These are phyloP conservation scores for Acrossocheilus fasciatus DNA, from an alignment of 2,797 vertebrate species.

Conservation along the genomic window DNA sequence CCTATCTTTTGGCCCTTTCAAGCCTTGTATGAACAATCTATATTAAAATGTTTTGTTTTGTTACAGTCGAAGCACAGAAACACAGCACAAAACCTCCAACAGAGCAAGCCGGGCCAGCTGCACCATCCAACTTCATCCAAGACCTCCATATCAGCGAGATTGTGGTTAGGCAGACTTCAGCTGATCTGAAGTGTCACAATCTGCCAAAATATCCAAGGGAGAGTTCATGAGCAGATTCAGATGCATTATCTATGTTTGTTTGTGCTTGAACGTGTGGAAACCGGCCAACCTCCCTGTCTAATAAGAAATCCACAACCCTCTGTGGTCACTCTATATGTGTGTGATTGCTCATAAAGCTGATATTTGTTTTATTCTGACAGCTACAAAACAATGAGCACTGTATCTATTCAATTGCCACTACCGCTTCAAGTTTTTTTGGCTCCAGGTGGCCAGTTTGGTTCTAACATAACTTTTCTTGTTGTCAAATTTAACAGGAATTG, in stretches of 20 bases:
- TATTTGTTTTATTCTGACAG: conserved; percentile 12
- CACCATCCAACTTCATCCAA: conserved; percentile 26
- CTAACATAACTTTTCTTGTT: not conserved
- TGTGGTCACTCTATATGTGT: not conserved
- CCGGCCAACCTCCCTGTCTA: conserved; percentile 13
- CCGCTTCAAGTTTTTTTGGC: conserved; percentile 19
- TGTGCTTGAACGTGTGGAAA: not conserved
- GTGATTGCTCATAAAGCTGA: conserved; percentile 17
- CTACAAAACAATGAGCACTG: conserved; percentile 1
- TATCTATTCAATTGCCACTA: not conserved
- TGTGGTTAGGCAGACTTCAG: conserved; percentile 16
- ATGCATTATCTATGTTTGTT: conserved; percentile 40
- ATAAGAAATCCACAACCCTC: conserved; percentile 30
- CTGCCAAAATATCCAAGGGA: conserved; percentile 34
- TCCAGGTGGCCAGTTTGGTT: conserved; percentile 17
- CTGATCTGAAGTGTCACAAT: conserved; percentile 22
- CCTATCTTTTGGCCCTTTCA: conserved; percentile 37
- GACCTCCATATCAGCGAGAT: conserved; percentile 22
- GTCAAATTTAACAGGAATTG: conserved; percentile 27
- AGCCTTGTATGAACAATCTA: conserved; percentile 5
- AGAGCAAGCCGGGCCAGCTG: conserved; percentile 25
- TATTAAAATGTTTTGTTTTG: not conserved
- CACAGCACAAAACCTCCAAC: conserved; percentile 27
- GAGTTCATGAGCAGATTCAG: conserved; percentile 38
- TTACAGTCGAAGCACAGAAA: conserved; percentile 24